These are phyloP conservation scores for Procambarus clarkii DNA, from an alignment of 1,140 invertebrate genomes.

Conservation along the genomic window DNA sequence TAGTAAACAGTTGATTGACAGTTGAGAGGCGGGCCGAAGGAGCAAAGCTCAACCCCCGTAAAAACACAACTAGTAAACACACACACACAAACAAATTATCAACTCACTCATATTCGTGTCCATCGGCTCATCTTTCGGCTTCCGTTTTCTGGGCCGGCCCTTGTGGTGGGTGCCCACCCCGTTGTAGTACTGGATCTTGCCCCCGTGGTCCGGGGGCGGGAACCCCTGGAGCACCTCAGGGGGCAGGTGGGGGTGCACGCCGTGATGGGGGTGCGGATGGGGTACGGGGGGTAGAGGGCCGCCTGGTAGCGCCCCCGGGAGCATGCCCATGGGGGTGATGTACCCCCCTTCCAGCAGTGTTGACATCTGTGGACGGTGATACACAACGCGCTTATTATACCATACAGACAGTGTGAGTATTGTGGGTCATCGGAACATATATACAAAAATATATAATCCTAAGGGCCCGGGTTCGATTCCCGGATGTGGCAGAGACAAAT, in stretches of 20 bases:
- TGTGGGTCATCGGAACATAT: neutral
- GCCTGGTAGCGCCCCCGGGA: slow-evolving; percentile 78
- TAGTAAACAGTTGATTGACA: too few species aligned
- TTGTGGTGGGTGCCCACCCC: slow-evolving; percentile 85
- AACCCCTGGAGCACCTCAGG: slow-evolving; percentile 58
- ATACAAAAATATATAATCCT: too few species aligned
- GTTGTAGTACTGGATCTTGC: slow-evolving; percentile 79
- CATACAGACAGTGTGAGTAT: too few species aligned
- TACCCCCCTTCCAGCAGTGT: slow-evolving; percentile 56
- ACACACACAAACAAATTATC: neutral
- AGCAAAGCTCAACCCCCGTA: too few species aligned
- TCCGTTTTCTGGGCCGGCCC: slow-evolving; percentile 89
- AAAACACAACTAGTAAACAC: too few species aligned
- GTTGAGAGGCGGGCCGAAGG: too few species aligned
- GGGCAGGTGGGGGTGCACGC: slow-evolving; percentile 76
- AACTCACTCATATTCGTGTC: slow-evolving; percentile 72
- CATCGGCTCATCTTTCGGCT: slow-evolving; percentile 76
- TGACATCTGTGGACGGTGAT: slow-evolving; percentile 46
- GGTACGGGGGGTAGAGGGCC: slow-evolving; percentile 78
- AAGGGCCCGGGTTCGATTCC: too few species aligned
- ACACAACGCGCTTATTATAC: too few species aligned
- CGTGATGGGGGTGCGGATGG: slow-evolving; percentile 74
- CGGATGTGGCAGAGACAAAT: too few species aligned
- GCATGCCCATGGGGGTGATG: slow-evolving; percentile 72
- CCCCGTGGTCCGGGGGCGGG: slow-evolving; percentile 61